phyloP scores from a whole-genome alignment of 2,888 invertebrate species.

The Abrostola triplasia region DNA sequence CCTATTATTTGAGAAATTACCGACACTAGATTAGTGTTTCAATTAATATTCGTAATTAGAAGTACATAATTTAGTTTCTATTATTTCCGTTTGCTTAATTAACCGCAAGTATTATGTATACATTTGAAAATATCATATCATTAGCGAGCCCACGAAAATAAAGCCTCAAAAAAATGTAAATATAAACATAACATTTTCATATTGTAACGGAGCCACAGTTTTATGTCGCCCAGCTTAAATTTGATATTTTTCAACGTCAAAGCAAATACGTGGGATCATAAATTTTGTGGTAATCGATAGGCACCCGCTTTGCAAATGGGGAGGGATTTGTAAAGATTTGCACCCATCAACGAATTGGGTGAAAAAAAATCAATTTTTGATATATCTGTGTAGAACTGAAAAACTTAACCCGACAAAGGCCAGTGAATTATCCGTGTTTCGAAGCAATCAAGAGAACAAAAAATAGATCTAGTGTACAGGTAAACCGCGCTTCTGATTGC shows the following conservation, averaged over 20 bases:
- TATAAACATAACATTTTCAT: conserved; percentile 52
- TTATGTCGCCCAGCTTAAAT: conserved; percentile 39
- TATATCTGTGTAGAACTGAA: conserved; percentile 8
- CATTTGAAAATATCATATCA: conserved; percentile 19
- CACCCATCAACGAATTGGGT: conserved; percentile 18
- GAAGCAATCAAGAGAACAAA: neutral
- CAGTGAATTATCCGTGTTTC: neutral
- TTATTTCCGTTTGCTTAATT: conserved; percentile 25
- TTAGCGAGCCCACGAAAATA: conserved; percentile 15
- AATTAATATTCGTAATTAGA: too few relatives aligned
- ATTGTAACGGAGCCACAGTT: conserved; percentile 21
- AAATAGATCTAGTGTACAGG: neutral
- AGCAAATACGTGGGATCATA: conserved; percentile 50
- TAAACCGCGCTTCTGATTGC: too few relatives aligned
- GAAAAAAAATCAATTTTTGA: conserved; percentile 21
- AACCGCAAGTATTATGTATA: conserved; percentile 19
- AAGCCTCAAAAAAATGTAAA: conserved; percentile 34
- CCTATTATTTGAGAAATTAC: too few relatives aligned
- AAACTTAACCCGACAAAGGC: conserved; percentile 18
- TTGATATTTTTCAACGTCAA: conserved; percentile 57
- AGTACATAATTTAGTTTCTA: too few relatives aligned
- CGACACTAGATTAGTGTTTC: too few relatives aligned
- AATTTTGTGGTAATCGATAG: conserved; percentile 58
- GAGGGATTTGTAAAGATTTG: conserved; percentile 33
- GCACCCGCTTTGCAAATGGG: conserved; percentile 25